Base-by-base conservation (phyloP, 2,888 invertebrate species). In the Tetranychus piercei region DNA sequence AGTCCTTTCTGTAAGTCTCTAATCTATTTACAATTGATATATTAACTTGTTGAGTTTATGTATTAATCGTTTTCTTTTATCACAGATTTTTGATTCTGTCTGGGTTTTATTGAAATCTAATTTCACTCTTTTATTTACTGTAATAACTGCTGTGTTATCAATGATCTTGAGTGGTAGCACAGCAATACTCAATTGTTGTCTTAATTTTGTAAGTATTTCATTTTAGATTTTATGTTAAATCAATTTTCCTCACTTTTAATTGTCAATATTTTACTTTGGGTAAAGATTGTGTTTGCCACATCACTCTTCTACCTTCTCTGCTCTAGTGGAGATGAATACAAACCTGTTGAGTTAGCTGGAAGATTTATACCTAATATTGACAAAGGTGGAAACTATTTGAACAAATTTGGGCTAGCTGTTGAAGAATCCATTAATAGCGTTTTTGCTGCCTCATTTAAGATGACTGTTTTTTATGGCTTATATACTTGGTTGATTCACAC, bases 401-500 rank as follows among this genome's bases (percentile, higher is more conserved):
- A 73, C 43, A 73, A 78, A 79, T 88, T 92, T 76, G 92, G 91
- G 5, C 86, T 89, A 76, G 91, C 92, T 0, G 84, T 93, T 44
- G 92, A 92, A 80, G 90, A 89, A 77, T 91, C 92, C 0, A 89
- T 93, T 74, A 94, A 93, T 79, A 93, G 94, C 79, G 97, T 99
- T 18, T 92, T 99, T 82, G 88, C 91, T 76, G 95, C 96, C 0
- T 94, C 96, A 3, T 90, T 95, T 80, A 99, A 97, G 85, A 92
- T 97, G 88, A 92, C 94, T 0, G 86, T 91, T 0, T 99, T 99
- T 84, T 97, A 99, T 82, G 97, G 96, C 0, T 86, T 97, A 78
- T 99, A 96, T 88, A 97, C 97, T 0, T 99, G 96, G 94, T 87
- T 97, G 77, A 90, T 94, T 74, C 97, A 99, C 83, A 93, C 92